Conservation (phyloP, 2,888 invertebrate species). For the Scaptomyza cyrtandrae region DNA sequence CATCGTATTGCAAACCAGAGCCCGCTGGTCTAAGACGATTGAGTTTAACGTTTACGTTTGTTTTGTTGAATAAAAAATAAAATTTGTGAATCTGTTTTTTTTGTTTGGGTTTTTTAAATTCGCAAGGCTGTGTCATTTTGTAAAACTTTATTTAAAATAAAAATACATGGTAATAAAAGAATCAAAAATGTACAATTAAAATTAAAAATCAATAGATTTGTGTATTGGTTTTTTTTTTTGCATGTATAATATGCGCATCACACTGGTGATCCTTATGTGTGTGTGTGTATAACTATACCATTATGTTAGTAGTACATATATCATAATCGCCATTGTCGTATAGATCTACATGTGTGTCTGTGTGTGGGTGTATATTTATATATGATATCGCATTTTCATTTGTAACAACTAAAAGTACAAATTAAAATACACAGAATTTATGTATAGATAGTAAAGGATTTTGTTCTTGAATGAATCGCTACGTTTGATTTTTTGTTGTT, state of each 20-base stretch:
- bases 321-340: constrained; percentile 45
- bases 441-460: constrained; percentile 62
- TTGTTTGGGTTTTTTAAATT: constrained; percentile 27
- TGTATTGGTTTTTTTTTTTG: constrained; percentile 47
- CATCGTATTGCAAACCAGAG: constrained; percentile 63
- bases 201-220: constrained; percentile 74
- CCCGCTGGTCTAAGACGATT: constrained; percentile 66
- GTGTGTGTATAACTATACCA: constrained; percentile 34
- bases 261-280: constrained; percentile 36
- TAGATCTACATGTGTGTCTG: constrained; percentile 48
- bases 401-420: constrained; percentile 73
- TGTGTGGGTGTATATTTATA: constrained; percentile 53
- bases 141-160: constrained; percentile 78
- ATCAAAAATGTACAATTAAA: constrained; percentile 75
- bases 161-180: constrained; percentile 76
- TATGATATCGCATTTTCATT: constrained; percentile 61
- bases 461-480: constrained; percentile 19
- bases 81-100: constrained; percentile 23
- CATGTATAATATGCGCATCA: constrained; percentile 59
- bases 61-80: not conserved
- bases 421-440: constrained; percentile 65
- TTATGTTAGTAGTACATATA: constrained; percentile 34
- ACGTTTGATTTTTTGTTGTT: constrained; percentile 18
- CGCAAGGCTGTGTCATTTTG: constrained; percentile 61
- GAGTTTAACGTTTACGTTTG: constrained; percentile 5